These are phyloP conservation scores for Penaeus japonicus DNA, from an alignment of 1,140 invertebrate genomes.

Conservation along the genomic window DNA sequence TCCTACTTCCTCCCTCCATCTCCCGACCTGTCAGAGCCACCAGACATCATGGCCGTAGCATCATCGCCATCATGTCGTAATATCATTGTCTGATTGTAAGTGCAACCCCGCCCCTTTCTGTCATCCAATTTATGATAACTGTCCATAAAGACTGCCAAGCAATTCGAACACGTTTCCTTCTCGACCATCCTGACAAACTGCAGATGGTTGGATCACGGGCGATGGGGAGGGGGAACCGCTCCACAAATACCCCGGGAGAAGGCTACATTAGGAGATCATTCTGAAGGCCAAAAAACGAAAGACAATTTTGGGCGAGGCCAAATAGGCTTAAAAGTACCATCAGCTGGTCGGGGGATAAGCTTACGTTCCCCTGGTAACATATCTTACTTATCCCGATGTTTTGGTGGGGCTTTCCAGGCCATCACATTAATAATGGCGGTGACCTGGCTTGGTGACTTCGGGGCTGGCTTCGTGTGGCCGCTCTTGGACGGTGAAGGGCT, in stretches of 20 bases:
- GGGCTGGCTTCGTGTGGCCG: too few species aligned
- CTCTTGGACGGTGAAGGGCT: too few species aligned
- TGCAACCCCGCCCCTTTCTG: neutral
- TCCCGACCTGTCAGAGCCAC: neutral
- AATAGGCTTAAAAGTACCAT: slow-evolving; percentile 4
- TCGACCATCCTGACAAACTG: neutral
- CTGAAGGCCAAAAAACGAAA: neutral
- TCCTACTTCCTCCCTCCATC: neutral
- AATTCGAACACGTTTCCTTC: neutral
- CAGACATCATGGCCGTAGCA: neutral
- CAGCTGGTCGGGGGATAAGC: neutral
- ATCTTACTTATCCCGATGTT: neutral
- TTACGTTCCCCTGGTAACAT: neutral
- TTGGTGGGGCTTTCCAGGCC: neutral
- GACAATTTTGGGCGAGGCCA: neutral
- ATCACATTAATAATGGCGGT: too few species aligned
- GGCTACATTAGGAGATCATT: slow-evolving; percentile 7
- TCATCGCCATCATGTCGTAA: neutral
- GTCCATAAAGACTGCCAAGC: neutral
- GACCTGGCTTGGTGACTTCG: too few species aligned
- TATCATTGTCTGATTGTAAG: neutral
- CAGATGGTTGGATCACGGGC: neutral
- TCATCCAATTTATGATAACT: slow-evolving; percentile 6
- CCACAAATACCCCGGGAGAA: neutral
- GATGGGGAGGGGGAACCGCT: neutral